Evolutionary conservation across 1,140 invertebrate species (phyloP).

Genomic region (Tetramorium alpestre): DNA sequence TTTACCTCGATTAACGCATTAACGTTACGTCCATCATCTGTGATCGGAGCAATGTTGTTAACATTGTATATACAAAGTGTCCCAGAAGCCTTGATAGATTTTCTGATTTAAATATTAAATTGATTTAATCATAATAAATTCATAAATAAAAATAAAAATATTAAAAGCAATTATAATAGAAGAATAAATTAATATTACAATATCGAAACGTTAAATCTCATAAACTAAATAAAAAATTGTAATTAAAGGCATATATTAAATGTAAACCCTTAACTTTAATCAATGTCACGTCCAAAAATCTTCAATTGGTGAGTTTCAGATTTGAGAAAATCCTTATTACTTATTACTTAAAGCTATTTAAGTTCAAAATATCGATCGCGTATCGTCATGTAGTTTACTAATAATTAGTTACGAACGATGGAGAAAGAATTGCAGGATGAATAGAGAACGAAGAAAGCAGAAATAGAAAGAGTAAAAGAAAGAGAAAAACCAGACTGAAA

Average conservation of each 20-base stretch:
- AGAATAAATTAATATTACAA: background rate
- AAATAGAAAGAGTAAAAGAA: conserved; percentile 48
- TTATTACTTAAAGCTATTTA: background rate
- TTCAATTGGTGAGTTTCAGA: background rate
- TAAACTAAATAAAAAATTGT: background rate
- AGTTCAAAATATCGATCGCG: background rate
- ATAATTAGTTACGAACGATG: background rate
- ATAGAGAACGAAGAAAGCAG: conserved; percentile 18
- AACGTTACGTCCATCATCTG: conserved; percentile 37
- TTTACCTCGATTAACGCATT: conserved; percentile 64
- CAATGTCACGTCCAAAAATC: background rate
- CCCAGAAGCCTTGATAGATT: conserved; percentile 5
- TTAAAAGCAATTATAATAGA: background rate
- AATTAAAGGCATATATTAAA: background rate
- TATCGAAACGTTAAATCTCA: background rate
- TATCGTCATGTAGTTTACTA: conserved; percentile 5
- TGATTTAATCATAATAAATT: background rate
- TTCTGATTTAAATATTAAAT: background rate
- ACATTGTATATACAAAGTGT: conserved; percentile 38
- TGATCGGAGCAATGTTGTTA: conserved; percentile 50
- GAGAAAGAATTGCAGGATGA: background rate
- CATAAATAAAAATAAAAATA: background rate
- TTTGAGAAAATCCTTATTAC: background rate
- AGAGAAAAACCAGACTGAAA: background rate
- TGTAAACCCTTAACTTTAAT: background rate